Conservation (phyloP, 1,140 invertebrate genomes). For the Heterodera schachtii region DNA sequence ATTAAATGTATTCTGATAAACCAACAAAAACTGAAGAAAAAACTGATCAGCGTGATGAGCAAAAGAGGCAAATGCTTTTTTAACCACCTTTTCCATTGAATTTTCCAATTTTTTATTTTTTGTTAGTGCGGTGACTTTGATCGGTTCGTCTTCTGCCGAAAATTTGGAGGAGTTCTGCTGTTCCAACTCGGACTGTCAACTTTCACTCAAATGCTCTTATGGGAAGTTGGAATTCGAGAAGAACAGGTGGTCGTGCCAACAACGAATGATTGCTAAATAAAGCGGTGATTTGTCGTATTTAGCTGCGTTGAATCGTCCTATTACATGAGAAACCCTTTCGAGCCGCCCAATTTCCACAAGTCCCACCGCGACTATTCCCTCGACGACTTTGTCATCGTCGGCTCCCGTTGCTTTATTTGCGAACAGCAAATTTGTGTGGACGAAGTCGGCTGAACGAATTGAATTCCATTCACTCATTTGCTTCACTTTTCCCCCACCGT, state of each 20-base stretch:
- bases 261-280: neutral
- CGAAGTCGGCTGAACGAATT: conserved; percentile 15
- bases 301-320: conserved; percentile 24
- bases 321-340: conserved; percentile 38
- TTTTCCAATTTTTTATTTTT: neutral
- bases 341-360: conserved; percentile 33
- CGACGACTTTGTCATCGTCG: conserved; percentile 31
- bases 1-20: neutral
- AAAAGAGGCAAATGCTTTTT: neutral
- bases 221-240: conserved; percentile 35
- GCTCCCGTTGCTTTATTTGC: conserved; percentile 31
- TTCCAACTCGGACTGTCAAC: conserved; percentile 21
- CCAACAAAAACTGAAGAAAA: neutral
- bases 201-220: conserved; percentile 29
- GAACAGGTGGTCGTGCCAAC: conserved; percentile 5
- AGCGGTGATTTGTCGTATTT: neutral
- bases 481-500: neutral
- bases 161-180: conserved; percentile 27
- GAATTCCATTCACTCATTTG: neutral
- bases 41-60: neutral
- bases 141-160: conserved; percentile 7
- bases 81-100: too few species aligned
- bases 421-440: conserved; percentile 34
- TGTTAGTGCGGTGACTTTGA: neutral
- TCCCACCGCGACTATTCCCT: conserved; percentile 26